Evolutionary conservation across 2,888 invertebrate species (phyloP).

Genomic region (Cosmia trapezina): DNA sequence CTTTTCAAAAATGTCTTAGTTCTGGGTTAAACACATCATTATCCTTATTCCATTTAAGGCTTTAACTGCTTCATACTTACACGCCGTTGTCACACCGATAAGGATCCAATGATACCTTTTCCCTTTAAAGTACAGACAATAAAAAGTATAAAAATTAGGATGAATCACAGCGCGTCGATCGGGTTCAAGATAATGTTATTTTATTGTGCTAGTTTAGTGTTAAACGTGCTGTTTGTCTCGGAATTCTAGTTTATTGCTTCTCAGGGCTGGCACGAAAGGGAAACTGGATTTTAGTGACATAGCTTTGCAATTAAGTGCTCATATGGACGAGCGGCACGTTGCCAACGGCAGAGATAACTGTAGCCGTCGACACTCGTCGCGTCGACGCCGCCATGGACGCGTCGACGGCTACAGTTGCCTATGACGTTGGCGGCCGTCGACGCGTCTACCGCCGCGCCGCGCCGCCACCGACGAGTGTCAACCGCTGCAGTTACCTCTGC

Average conservation of each 20-base stretch:
- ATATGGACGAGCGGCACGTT: too few relatives aligned
- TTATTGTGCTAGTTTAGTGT: slow-evolving; percentile 76
- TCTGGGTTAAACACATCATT: slow-evolving; percentile 33
- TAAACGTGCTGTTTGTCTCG: slow-evolving; percentile 69
- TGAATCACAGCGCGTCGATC: slow-evolving; percentile 56
- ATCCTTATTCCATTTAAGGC: slow-evolving; percentile 25
- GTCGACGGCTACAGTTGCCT: too few relatives aligned
- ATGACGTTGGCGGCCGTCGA: too few relatives aligned
- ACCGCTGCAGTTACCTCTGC: too few relatives aligned
- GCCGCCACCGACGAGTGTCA: too few relatives aligned
- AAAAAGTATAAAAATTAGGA: slow-evolving; percentile 53
- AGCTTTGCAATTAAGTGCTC: too few relatives aligned
- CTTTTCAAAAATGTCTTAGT: background rate
- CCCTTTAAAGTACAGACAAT: slow-evolving; percentile 35
- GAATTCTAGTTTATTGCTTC: slow-evolving; percentile 72
- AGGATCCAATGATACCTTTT: slow-evolving; percentile 20
- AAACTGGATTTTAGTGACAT: background rate
- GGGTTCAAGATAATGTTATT: slow-evolving; percentile 68
- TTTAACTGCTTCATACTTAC: slow-evolving; percentile 32
- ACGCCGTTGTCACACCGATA: slow-evolving; percentile 31
- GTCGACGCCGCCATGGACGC: too few relatives aligned
- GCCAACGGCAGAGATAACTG: too few relatives aligned
- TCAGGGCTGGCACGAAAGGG: slow-evolving; percentile 50
- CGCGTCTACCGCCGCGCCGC: too few relatives aligned
- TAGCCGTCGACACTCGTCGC: too few relatives aligned